Evolutionary conservation across 2,797 vertebrate genomes (phyloP), one percentile per base, ranked within the genome.

Genomic region (Bucorvus abyssinicus): DNA sequence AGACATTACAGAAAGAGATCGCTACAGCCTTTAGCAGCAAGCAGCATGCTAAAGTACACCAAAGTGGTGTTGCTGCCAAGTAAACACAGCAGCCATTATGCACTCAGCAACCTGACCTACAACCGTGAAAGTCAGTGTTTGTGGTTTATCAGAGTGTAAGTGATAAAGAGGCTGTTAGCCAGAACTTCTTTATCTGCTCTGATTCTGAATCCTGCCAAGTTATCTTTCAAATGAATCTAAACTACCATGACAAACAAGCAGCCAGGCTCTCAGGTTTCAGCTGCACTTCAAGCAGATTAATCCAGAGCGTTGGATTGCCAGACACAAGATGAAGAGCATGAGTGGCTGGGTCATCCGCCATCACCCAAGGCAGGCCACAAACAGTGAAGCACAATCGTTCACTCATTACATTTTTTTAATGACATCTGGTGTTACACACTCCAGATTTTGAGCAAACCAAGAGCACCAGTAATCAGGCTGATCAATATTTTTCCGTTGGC

Each of bases 201-300:
- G 53, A 10, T 57, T 87, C 85, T 82, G 74, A 95, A 87, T 84
- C 83, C 80, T 55, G 60, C 44, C 91, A 93, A 1, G 5, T 70
- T 91, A 94, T 85, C 90, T 95, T 92, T 74, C 90, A 87, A 91
- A 95, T 95, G 95, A 93, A 90, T 89, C 94, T 93, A 85, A 95
- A 90, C 80, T 50, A 95, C 91, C 88, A 55, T 27, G 70, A 77
- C 90, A 90, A 93, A 94, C 59, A 93, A 90, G 68, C 44, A 93
- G 77, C 60, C 45, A 82, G 68, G 67, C 56, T 83, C 91, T 94
- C 85, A 71, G 90, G 68, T 94, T 93, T 75, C 90, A 94, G 57
- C 69, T 76, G 64, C 50, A 60, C 82, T 87, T 89, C 64, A 80
- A 71, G 61, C 45, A 69, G 69, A 27, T 63, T 63, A 76, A 73